phyloP scores from a whole-genome alignment of 1,140 invertebrate genomes.

The Meloidogyne exigua region DNA sequence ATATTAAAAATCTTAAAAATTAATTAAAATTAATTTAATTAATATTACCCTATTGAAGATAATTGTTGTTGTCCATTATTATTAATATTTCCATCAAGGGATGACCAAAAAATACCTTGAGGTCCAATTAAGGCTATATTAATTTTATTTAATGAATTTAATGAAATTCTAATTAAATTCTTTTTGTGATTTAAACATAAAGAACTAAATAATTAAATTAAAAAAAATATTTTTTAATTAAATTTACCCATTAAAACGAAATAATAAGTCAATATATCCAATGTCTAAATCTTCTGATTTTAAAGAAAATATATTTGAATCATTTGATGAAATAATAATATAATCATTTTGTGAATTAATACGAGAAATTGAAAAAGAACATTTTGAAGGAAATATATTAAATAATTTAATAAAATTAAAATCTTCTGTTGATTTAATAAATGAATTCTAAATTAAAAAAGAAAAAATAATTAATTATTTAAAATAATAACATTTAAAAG shows the following conservation, averaged over 20 bases:
- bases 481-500: slow-evolving; percentile 7
- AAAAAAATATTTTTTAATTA: not conserved
- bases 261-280: slow-evolving; percentile 22
- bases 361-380: slow-evolving; percentile 11
- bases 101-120: slow-evolving; percentile 14
- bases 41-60: not conserved
- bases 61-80: not conserved
- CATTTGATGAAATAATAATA: not conserved
- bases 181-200: slow-evolving; percentile 9
- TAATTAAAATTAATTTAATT: not conserved
- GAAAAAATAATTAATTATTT: not conserved
- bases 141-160: slow-evolving; percentile 13
- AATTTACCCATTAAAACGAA: slow-evolving; percentile 17
- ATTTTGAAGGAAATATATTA: slow-evolving; percentile 24
- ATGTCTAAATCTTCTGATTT: slow-evolving; percentile 8
- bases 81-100: slow-evolving; percentile 9
- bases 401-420: slow-evolving; percentile 20
- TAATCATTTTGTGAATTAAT: not conserved
- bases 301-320: slow-evolving; percentile 2
- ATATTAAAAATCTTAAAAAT: not conserved
- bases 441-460: not conserved
- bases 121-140: slow-evolving; percentile 18
- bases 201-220: not conserved
- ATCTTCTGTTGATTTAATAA: slow-evolving; percentile 16
- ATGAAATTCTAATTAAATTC: slow-evolving; percentile 6